phyloP scores from a whole-genome alignment of 1,140 invertebrate species.

The Tenebrio molitor region DNA sequence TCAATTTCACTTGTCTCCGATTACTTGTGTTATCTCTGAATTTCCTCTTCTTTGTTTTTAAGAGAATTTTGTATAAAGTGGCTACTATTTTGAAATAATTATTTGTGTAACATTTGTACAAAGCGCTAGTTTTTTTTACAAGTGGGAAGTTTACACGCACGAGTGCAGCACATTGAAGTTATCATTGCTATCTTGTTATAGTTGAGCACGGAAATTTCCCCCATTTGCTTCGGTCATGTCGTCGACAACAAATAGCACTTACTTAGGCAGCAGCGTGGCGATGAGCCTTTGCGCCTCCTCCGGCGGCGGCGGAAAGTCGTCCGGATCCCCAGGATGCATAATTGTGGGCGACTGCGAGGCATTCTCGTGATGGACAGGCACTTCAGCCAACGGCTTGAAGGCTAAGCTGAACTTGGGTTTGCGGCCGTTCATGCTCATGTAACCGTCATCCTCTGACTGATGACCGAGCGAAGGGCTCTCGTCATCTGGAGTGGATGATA shows the following conservation, averaged over 20 bases:
- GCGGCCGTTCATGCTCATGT: constrained; percentile 90
- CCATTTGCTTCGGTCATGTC: neutral
- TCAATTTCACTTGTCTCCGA: too few relatives aligned
- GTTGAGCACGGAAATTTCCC: too few relatives aligned
- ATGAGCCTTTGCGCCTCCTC: constrained; percentile 82
- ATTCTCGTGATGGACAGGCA: constrained; percentile 70
- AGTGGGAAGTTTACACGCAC: too few relatives aligned
- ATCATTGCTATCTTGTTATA: too few relatives aligned
- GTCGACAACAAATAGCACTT: constrained; percentile 58
- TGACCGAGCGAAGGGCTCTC: constrained; percentile 82
- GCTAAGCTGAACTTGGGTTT: constrained; percentile 78
- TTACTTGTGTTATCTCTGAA: too few relatives aligned
- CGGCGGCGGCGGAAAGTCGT: constrained; percentile 77
- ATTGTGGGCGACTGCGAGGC: constrained; percentile 44
- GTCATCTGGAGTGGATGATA: constrained; percentile 72
- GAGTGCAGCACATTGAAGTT: too few relatives aligned
- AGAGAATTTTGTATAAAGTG: too few relatives aligned
- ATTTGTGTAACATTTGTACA: too few relatives aligned
- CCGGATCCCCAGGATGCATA: constrained; percentile 56
- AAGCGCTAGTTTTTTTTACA: too few relatives aligned
- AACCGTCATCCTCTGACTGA: constrained; percentile 89
- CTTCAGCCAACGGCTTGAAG: constrained; percentile 77
- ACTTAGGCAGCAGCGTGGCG: constrained; percentile 80
- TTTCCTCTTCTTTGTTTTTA: too few relatives aligned
- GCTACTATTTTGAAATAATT: too few relatives aligned